Base-by-base conservation (phyloP, 2,113 vertebrate genomes). In the Dipodomys spectabilis region DNA sequence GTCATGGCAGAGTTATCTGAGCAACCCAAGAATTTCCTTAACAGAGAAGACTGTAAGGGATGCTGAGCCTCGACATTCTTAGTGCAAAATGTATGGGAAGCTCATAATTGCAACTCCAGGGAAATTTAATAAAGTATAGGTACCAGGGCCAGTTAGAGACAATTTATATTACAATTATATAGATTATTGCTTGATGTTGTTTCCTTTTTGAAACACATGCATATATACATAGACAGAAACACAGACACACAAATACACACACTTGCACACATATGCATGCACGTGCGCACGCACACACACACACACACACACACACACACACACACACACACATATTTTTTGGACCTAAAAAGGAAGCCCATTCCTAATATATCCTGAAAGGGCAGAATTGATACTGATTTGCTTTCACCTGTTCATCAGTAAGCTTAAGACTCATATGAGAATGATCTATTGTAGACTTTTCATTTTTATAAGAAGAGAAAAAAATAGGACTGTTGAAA, bases 401-500 rank as follows among this genome's bases (percentile, higher is more conserved):
- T 86, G 23, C 25, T 82, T 30, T 93, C 60, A 81, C 2, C 7
- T 86, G 75, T 44, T 91, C 10, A 81, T n/a, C 30, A 74, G 20
- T 73, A 82, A 93, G 45, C 60, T 60, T 62, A 49, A 77, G 44
- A 86, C 80, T 95, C 92, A 95, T 90, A 57, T 80, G 35, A 86
- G 7, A 80, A 2, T 79, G n/a, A 6, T 82, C 44, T 93, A 64
- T 25, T 64, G 62, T 64, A 23, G 23, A 64, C 7, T 65, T 94
- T 94, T 80, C 83, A 53, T 69, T 95, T 94, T 81, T 83, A 64
- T 18, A 75, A 91, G 25, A 83, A 93, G 28, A 92, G 18, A 44
- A 82, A 67, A 74, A 68, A 80, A 69, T 44, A 44, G 62, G 25
- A 6, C 19, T 80, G 57, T 84, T 86, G 82, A 89, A 90, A 86